Evolutionary conservation across 53 echinoderm and acorn worm species (phyloP), one percentile per base, ranked within the genome.

Genomic region (Actinopyga echinites): DNA sequence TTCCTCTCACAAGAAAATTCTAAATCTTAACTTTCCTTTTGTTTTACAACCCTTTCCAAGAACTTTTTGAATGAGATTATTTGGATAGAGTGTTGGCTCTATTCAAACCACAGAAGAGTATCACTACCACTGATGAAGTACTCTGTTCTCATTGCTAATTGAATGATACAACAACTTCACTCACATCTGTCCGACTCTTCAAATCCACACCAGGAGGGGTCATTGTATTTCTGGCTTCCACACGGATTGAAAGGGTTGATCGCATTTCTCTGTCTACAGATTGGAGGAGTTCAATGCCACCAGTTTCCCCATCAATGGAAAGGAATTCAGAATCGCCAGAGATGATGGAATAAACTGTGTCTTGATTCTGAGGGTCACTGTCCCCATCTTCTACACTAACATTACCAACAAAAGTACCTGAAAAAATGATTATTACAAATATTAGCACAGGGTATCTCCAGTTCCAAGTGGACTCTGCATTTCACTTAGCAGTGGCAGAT

Each of bases 301-400:
- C 99, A 0, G 90, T 89, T 28, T 79, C 68, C 5, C 22, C 24
- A 80, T 99, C 89, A 56, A 99, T 89, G 4, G 79, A 57, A 56
- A 99, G 88, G 37, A 66, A 86, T 6, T 80, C 64, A 24, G 58
- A 63, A 23, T 84, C 66, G 1, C 91, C 83, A 20, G 83, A 79
- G 12, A 89, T 22, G 86, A 99, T 94, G 85, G 69, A 80, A 81
- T 92, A 99, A 57, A 83, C 88, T 36, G 94, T 87, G 63, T 86
- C 87, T 19, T 75, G 57, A 85, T 91, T 91, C 22, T 59, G 52
- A 3, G 89, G 86, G 73, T 87, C 84, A 2, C 87, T 81, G 73
- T 99, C 99, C 0, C 73, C 84, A 69, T 99, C 99, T 0, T 82
- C 40, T 12, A 94, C 91, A 6, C 28, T 68, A 0, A 95, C 83